Conservation (phyloP, 2,888 invertebrate species). For the Diaprepes abbreviatus region DNA sequence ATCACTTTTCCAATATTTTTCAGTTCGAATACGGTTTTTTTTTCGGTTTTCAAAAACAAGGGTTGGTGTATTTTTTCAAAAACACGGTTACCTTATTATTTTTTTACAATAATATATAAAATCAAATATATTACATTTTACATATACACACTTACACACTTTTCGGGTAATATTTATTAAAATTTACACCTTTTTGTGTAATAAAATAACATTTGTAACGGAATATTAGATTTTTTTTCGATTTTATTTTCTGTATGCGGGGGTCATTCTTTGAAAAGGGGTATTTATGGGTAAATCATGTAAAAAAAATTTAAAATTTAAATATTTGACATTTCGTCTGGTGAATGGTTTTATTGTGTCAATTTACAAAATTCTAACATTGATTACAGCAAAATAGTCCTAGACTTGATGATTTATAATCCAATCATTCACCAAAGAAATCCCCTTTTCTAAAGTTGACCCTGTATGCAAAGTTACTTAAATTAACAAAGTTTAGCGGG, state of each 20-base stretch:
- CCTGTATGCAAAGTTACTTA: constrained; percentile 16
- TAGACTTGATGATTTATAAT: too few species aligned
- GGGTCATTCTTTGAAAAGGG: not conserved
- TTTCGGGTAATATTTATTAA: constrained; percentile 52
- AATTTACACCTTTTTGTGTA: constrained; percentile 40
- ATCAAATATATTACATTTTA: constrained; percentile 56
- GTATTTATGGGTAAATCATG: too few species aligned
- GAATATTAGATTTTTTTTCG: constrained; percentile 43
- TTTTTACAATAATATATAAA: constrained; percentile 65
- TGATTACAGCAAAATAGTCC: too few species aligned
- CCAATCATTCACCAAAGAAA: too few species aligned
- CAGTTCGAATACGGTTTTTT: constrained; percentile 20
- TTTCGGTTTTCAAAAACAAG: constrained; percentile 41
- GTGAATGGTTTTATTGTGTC: too few species aligned
- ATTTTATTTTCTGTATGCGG: constrained; percentile 39
- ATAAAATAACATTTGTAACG: constrained; percentile 28
- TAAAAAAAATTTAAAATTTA: not conserved
- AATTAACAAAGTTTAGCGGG: constrained; percentile 42
- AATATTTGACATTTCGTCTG: too few species aligned
- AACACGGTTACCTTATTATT: constrained; percentile 57
- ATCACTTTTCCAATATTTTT: constrained; percentile 38
- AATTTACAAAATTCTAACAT: too few species aligned
- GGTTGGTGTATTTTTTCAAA: constrained; percentile 52
- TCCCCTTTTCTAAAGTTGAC: constrained; percentile 2
- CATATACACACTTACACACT: constrained; percentile 52